Conservation (phyloP, 2,888 invertebrate species). For the Agrotis exclamationis region DNA sequence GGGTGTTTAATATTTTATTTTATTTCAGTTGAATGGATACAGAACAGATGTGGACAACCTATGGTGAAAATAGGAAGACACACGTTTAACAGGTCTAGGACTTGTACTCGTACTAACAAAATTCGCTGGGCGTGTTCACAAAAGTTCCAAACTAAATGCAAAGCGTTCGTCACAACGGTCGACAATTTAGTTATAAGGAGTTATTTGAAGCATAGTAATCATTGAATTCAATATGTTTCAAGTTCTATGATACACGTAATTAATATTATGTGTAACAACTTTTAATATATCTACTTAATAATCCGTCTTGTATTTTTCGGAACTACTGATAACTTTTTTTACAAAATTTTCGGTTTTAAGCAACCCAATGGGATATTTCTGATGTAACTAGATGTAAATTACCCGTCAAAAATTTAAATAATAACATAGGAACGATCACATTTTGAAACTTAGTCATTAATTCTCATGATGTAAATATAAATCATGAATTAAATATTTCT, state of each 20-base stretch:
- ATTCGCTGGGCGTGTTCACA: constrained; percentile 9
- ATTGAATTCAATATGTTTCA: not conserved
- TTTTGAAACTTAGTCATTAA: not conserved
- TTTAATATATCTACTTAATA: too few species aligned
- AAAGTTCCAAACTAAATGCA: constrained; percentile 9
- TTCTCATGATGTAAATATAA: not conserved
- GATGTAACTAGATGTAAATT: too few species aligned
- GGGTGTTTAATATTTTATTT: not conserved
- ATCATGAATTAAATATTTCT: not conserved
- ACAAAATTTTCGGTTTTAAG: too few species aligned
- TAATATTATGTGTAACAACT: too few species aligned
- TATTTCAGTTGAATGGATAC: constrained; percentile 7
- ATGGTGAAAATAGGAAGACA: constrained; percentile 14
- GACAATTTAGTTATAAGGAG: not conserved
- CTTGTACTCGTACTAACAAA: not conserved
- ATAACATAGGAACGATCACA: too few species aligned
- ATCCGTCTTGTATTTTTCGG: too few species aligned
- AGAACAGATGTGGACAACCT: constrained; percentile 1
- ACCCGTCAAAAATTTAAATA: too few species aligned
- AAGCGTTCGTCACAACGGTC: constrained; percentile 6
- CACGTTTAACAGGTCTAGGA: not conserved
- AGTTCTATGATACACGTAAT: too few species aligned
- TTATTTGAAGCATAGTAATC: not conserved
- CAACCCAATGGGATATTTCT: too few species aligned
- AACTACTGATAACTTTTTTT: too few species aligned